Evolutionary conservation across 2,797 vertebrate species (phyloP).

Genomic region (Sternarchorhynchus goeldii): DNA sequence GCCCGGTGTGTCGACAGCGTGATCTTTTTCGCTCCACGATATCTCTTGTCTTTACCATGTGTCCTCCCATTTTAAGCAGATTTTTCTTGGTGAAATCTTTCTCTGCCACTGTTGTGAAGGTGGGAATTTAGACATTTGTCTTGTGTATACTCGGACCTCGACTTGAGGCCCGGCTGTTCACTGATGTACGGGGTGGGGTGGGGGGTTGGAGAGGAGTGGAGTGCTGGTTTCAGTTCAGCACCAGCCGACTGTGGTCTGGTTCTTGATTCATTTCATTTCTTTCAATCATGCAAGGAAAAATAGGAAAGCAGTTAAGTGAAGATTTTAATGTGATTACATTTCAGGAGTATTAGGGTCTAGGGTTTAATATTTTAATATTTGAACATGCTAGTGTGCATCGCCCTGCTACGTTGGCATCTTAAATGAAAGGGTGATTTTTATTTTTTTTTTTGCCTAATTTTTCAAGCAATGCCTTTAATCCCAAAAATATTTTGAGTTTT

Average conservation of each 20-base stretch:
- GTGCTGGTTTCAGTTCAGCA: constrained; percentile 21
- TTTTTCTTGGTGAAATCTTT: constrained; percentile 28
- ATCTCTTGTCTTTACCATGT: background rate
- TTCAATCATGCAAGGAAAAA: background rate
- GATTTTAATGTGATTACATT: background rate
- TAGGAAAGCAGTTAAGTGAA: background rate
- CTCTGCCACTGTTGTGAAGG: constrained; percentile 25
- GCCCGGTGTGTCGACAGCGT: constrained; percentile 13
- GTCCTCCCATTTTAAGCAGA: background rate
- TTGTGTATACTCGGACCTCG: constrained; percentile 27
- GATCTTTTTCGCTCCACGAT: background rate
- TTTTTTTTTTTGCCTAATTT: no score
- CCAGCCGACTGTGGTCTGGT: background rate
- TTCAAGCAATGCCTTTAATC: background rate
- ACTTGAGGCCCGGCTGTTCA: constrained; percentile 53
- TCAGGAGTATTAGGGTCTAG: no score
- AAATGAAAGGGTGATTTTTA: no score
- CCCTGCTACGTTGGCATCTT: no score
- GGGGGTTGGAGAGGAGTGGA: constrained; percentile 12
- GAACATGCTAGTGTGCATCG: no score
- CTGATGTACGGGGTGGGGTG: constrained; percentile 47
- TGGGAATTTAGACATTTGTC: constrained; percentile 7
- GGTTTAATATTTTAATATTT: no score
- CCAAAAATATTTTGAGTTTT: background rate
- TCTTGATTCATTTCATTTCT: background rate